Conservation (phyloP, 2,113 vertebrate genomes). For the Urocynchramus pylzowi region DNA sequence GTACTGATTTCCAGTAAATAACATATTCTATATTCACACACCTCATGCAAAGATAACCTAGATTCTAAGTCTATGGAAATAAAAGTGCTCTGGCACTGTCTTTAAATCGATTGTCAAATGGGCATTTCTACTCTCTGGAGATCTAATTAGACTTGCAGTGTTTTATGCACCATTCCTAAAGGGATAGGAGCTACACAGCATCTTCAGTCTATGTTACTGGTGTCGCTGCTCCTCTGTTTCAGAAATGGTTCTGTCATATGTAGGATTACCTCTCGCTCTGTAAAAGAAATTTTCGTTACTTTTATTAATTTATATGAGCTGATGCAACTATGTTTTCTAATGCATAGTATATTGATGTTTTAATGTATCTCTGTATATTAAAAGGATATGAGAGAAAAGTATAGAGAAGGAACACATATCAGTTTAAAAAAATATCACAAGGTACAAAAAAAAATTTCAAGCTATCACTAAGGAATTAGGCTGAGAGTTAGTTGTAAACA, state of each 20-base stretch:
- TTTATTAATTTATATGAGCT: background rate
- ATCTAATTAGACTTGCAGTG: conserved; percentile 24
- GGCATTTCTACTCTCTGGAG: background rate
- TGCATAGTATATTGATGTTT: background rate
- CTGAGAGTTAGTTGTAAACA: background rate
- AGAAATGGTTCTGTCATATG: background rate
- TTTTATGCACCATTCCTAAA: background rate
- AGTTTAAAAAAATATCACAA: background rate
- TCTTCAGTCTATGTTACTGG: background rate
- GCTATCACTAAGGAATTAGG: background rate
- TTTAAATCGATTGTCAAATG: conserved; percentile 31
- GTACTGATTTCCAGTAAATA: background rate
- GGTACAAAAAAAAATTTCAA: background rate
- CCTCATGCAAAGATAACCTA: background rate
- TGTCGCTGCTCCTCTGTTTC: background rate
- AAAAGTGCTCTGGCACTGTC: background rate
- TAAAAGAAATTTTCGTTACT: background rate
- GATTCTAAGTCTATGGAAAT: background rate
- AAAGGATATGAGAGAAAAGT: background rate
- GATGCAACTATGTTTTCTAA: background rate
- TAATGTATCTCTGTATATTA: background rate
- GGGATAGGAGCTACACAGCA: background rate
- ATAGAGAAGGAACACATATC: background rate
- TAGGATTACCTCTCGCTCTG: background rate
- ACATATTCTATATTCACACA: background rate